phyloP scores from a whole-genome alignment of 2,888 invertebrate species.

The Ennomos fuscantarius region DNA sequence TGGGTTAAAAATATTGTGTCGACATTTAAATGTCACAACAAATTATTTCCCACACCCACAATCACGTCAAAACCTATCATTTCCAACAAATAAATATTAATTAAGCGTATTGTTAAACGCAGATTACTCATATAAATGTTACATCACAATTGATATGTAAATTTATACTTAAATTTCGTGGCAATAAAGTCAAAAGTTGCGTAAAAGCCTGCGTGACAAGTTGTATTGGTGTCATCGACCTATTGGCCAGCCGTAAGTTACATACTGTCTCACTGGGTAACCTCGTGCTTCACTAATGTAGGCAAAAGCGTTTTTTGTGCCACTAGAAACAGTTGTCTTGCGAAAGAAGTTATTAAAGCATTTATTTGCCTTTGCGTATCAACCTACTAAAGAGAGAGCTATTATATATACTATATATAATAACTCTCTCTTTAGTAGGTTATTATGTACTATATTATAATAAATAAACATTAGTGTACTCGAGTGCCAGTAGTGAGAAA shows the following conservation, averaged over 20 bases:
- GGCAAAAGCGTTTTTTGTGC: constrained; percentile 38
- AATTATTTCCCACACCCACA: constrained; percentile 20
- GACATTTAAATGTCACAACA: constrained; percentile 8
- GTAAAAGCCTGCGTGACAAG: constrained; percentile 26
- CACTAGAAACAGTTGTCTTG: constrained; percentile 36
- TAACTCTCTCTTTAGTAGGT: too few species aligned
- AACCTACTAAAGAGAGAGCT: too few species aligned
- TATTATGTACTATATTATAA: too few species aligned
- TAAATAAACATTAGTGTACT: too few species aligned
- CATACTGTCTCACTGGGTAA: constrained; percentile 56
- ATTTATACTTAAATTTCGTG: constrained; percentile 4
- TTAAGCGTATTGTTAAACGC: constrained; percentile 20
- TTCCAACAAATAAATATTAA: constrained; percentile 30
- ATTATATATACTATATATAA: too few species aligned
- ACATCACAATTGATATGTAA: constrained; percentile 17
- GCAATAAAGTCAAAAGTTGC: constrained; percentile 27
- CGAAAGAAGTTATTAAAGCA: constrained; percentile 20
- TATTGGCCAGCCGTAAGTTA: constrained; percentile 51
- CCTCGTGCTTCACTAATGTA: constrained; percentile 42
- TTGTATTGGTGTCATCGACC: constrained; percentile 65
- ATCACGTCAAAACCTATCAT: constrained; percentile 16
- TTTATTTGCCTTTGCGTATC: too few species aligned
- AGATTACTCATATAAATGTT: constrained; percentile 5
- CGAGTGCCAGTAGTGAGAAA: too few species aligned
- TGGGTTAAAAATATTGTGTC: too few species aligned